Evolutionary conservation across 2,113 vertebrate species (phyloP).

Genomic region (Halichoeres trimaculatus): DNA sequence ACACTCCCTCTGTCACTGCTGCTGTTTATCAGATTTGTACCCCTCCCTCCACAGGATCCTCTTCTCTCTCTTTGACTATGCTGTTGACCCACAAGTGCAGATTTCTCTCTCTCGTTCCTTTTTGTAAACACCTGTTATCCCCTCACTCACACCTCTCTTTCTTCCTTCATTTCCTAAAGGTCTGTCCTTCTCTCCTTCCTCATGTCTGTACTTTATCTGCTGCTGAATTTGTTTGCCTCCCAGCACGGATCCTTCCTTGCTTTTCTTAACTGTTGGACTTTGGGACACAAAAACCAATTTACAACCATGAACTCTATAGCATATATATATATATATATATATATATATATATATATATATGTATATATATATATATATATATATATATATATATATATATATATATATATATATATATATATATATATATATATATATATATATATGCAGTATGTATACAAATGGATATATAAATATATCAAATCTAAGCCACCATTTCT

Average conservation of each 20-base stretch:
- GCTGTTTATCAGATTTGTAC: conserved; percentile 3
- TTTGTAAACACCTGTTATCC: conserved; percentile 31
- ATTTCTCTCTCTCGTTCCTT: conserved; percentile 12
- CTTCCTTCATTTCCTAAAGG: neutral
- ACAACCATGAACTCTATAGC: conserved; percentile 45
- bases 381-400: too few species aligned
- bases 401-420: too few species aligned
- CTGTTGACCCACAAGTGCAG: conserved; percentile 54
- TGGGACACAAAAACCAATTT: conserved; percentile 66
- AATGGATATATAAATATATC: conserved; percentile 71
- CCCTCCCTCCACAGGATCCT: conserved; percentile 7
- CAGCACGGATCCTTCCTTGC: conserved; percentile 59
- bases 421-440: too few species aligned
- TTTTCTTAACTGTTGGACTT: conserved; percentile 69
- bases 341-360: neutral
- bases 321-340: conserved; percentile 41
- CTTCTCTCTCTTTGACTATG: conserved; percentile 18
- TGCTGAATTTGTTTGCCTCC: conserved; percentile 62
- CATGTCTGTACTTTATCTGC: conserved; percentile 59
- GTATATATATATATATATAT: too few species aligned
- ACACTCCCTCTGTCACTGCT: neutral
- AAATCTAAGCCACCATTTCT: conserved; percentile 85
- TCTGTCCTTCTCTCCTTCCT: conserved; percentile 12
- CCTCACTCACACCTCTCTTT: neutral
- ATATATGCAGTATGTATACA: conserved; percentile 63